Base-by-base conservation (phyloP, 2,797 vertebrate species). In the Gobio occitaniae region DNA sequence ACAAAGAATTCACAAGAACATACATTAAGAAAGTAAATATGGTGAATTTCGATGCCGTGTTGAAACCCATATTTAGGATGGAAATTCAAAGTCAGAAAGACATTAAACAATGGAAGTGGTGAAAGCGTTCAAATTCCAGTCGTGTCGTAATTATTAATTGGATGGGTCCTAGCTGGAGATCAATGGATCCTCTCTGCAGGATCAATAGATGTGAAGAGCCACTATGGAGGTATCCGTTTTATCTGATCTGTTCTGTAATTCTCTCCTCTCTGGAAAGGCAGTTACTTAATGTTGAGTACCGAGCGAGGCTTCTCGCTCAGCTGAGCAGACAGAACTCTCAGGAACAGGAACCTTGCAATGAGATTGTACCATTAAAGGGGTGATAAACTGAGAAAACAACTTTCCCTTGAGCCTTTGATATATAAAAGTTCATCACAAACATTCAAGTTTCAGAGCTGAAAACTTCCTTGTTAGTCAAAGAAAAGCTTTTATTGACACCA, bases 191-290 rank as follows among this genome's bases (percentile, higher is more conserved):
- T 13, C 12, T 84, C 76, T 10, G 48, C 41, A 36, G 32, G 83
- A 86, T 83, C 79, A 61, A 80, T 86, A 47, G 41, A 78, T 63
- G 52, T 86, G 68, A 70, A 76, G 38, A 80, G 76, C 48, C 54
- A 79, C 36, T 59, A 48, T 76, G 21, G 65, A 82, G 50, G 41
- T 44, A 19, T 65, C 66, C 63, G 69, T 41, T 82, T 65, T 52
- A 86, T 87, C 81, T 82, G 68, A 84, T 87, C 79, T 80, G 69
- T 71, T 75, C 75, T 86, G 70, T 72, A 63, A 59, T 69, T 80
- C 78, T 50, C 54, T 81, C 21, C 54, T 38, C 11, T 84, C 54
- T 56, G 50, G 54, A 82, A 82, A 80, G 54, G 4, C 54, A 82
- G 81, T 68, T 76, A 36, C 38, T 82, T 89, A 79, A 86, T 82